Evolutionary conservation across 2,113 vertebrate species (phyloP), one percentile per base, ranked within the genome.

Genomic region (Tachysurus vachellii): DNA sequence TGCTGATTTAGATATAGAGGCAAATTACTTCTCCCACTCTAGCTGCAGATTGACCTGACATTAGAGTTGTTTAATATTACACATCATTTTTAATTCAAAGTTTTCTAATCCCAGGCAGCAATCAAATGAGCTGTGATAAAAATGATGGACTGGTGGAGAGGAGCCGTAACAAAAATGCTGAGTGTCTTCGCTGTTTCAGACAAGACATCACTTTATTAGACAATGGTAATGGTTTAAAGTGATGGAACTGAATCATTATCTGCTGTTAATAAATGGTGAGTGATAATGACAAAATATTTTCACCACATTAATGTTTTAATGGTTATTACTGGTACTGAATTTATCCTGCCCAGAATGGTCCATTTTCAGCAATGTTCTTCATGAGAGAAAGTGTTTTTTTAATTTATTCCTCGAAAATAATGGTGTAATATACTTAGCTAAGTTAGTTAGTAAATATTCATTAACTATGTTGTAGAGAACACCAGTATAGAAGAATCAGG

Each of bases 151-250:
- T 23, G 42, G 47, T 75, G 42, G 71, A 75, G 21, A 61, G 26
- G 26, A 47, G 54, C 19, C 14, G 31, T 61, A 26, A 47, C 56
- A 31, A 47, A 59, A 61, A 76, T 42, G 23, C 62, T 31, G 68
- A 84, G 36, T 36, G 73, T 75, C 56, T 64, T 44, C 17, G 31
- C 56, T 53, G n/a, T 53, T 70, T 73, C 31, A 73, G 70, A 47
- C 70, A 31, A 53, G 57, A 77, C 42, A 47, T 73, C 70, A 73
- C 70, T 21, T 77, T 50, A 76, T 77, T 77, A 64, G 71, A 62
- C 42, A 53, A 8, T 53, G 11, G 42, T 85, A 62, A 85, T 28
- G 17, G 56, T 50, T 31, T 76, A 14, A 28, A 53, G 3, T 19
- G 57, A 62, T 9, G 21, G 31, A 61, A 12, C 36, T 61, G 31